These are phyloP conservation scores for Lepus europaeus DNA, from an alignment of 2,113 vertebrate species.

Conservation along the genomic window DNA sequence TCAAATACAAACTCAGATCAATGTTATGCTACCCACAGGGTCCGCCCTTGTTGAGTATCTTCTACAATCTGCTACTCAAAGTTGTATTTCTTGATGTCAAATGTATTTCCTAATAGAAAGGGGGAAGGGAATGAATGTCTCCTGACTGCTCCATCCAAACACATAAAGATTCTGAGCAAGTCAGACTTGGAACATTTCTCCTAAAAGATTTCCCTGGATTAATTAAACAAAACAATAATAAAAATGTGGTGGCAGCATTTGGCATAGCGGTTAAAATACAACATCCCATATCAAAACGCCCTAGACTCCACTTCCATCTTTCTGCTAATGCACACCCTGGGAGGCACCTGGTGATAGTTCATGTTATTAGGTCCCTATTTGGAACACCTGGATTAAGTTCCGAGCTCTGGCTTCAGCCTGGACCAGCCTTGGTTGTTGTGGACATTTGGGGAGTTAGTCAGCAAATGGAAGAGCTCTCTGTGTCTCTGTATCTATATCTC, in stretches of 20 bases:
- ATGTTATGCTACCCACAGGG: not conserved
- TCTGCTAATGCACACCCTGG: too few species aligned
- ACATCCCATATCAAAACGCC: too few species aligned
- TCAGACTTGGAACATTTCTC: not conserved
- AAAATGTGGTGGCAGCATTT: not conserved
- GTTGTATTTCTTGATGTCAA: not conserved
- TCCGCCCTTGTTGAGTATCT: not conserved
- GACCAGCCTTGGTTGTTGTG: too few species aligned
- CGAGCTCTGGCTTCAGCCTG: too few species aligned
- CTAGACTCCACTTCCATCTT: too few species aligned
- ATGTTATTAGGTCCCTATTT: too few species aligned
- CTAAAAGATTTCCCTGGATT: not conserved
- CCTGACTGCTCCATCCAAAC: not conserved
- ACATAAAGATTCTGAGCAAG: not conserved
- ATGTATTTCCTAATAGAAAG: not conserved
- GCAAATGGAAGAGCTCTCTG: too few species aligned
- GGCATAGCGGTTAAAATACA: too few species aligned
- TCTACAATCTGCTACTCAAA: not conserved
- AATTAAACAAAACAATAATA: not conserved
- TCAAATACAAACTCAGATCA: constrained; percentile 4
- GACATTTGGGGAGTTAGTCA: too few species aligned
- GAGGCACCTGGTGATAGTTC: too few species aligned
- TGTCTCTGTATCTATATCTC: too few species aligned
- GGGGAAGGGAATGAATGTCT: not conserved
- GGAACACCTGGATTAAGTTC: too few species aligned